phyloP scores from a whole-genome alignment of 1,140 invertebrate genomes.

The Druon quercuslanigerum region DNA sequence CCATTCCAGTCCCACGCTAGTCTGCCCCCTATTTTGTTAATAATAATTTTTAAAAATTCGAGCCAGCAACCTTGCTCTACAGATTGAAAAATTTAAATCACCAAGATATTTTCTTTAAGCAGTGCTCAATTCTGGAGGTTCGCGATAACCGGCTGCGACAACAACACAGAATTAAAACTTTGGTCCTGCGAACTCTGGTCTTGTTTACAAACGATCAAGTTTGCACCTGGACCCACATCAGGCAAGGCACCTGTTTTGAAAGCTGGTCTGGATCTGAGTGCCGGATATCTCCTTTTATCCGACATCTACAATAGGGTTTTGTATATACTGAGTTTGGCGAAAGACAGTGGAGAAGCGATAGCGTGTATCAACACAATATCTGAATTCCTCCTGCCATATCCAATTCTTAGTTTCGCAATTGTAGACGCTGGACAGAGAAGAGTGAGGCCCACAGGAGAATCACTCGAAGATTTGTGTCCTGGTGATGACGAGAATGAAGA shows the following conservation, averaged over 20 bases:
- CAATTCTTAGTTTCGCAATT: slow-evolving; percentile 91
- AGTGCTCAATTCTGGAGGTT: slow-evolving; percentile 95
- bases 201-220: slow-evolving; percentile 92
- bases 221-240: slow-evolving; percentile 73
- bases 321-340: slow-evolving; percentile 85
- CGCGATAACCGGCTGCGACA: slow-evolving; percentile 91
- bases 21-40: too few relatives aligned
- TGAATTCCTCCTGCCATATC: slow-evolving; percentile 88
- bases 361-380: slow-evolving; percentile 83
- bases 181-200: slow-evolving; percentile 96
- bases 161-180: slow-evolving; percentile 93
- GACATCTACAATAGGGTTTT: slow-evolving; percentile 87
- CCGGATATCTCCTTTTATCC: slow-evolving; percentile 88
- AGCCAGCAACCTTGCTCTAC: too few relatives aligned
- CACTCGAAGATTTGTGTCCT: slow-evolving; percentile 68
- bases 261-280: slow-evolving; percentile 87
- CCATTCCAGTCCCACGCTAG: too few relatives aligned
- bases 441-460: slow-evolving; percentile 66
- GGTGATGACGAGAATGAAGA: slow-evolving; percentile 70
- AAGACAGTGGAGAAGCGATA: slow-evolving; percentile 75
- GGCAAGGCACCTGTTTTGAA: slow-evolving; percentile 78
- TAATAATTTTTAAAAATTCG: too few relatives aligned
- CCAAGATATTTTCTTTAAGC: slow-evolving; percentile 51
- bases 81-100: too few relatives aligned
- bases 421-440: slow-evolving; percentile 81